Conservation (phyloP, 1,140 invertebrate genomes). For the Zaprionus camerounensis region DNA sequence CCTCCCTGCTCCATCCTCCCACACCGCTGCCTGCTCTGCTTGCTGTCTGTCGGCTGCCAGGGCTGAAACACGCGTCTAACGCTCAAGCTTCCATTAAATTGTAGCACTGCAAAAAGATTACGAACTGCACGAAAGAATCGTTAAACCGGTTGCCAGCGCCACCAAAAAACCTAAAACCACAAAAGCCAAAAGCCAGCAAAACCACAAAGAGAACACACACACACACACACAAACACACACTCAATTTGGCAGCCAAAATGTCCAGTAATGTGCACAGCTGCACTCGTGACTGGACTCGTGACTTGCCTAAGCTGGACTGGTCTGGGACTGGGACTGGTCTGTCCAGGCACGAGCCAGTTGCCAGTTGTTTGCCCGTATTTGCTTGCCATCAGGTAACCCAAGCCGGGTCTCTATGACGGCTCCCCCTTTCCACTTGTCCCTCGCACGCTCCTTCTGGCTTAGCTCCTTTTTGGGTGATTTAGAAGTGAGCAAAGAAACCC, state of each 20-base stretch:
- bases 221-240: slow-evolving; percentile 6
- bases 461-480: not conserved
- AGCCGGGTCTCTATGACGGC: not conserved
- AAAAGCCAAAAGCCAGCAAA: slow-evolving; percentile 13
- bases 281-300: slow-evolving; percentile 16
- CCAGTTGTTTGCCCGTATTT: slow-evolving; percentile 2
- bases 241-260: slow-evolving; percentile 18
- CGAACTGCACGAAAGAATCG: not conserved
- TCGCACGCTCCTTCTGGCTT: not conserved
- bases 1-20: not conserved
- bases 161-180: slow-evolving; percentile 9
- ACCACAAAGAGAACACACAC: slow-evolving; percentile 2
- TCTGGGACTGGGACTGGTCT: not conserved
- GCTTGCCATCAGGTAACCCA: not conserved
- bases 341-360: slow-evolving; percentile 24
- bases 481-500: not conserved
- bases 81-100: slow-evolving; percentile 28
- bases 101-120: slow-evolving; percentile 23
- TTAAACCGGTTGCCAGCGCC: slow-evolving; percentile 22
- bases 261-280: slow-evolving; percentile 28
- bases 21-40: not conserved
- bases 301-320: slow-evolving; percentile 2
- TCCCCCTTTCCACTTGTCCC: not conserved
- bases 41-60: slow-evolving; percentile 2
- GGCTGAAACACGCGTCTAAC: slow-evolving; percentile 37